Evolutionary conservation across 2,888 invertebrate genomes (phyloP).

Genomic region (Heliothis peltigera): DNA sequence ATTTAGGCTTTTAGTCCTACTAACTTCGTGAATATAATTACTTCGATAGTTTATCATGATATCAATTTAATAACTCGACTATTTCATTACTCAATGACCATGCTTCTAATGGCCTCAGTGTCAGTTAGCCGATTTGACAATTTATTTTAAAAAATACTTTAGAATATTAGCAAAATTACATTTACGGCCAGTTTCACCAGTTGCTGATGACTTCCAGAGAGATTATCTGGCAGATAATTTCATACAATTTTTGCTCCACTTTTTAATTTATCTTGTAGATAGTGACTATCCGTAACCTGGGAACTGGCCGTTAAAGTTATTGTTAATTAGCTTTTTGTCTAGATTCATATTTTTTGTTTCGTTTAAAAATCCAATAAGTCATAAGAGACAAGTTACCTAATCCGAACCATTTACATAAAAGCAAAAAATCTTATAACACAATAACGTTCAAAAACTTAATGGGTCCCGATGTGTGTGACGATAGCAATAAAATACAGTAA

Average conservation of each 20-base stretch:
- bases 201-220: no score
- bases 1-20: constrained; percentile 23
- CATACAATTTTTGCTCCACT: no score
- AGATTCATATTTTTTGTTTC: neutral
- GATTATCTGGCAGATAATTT: no score
- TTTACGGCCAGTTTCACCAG: no score
- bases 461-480: constrained; percentile 39
- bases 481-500: constrained; percentile 50
- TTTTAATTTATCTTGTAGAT: no score
- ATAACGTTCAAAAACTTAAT: constrained; percentile 43
- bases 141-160: no score
- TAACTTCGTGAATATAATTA: constrained; percentile 14
- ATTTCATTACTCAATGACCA: constrained; percentile 41
- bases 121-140: neutral
- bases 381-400: neutral
- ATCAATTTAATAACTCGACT: constrained; percentile 43
- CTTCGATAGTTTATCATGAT: constrained; percentile 26
- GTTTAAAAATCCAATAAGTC: neutral
- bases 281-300: no score
- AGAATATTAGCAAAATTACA: no score
- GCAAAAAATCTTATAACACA: constrained; percentile 7
- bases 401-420: constrained; percentile 8
- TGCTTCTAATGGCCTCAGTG: constrained; percentile 12
- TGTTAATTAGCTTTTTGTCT: neutral
- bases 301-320: no score